Conservation (phyloP, 2,888 invertebrate species). For the Allygus modestus region DNA sequence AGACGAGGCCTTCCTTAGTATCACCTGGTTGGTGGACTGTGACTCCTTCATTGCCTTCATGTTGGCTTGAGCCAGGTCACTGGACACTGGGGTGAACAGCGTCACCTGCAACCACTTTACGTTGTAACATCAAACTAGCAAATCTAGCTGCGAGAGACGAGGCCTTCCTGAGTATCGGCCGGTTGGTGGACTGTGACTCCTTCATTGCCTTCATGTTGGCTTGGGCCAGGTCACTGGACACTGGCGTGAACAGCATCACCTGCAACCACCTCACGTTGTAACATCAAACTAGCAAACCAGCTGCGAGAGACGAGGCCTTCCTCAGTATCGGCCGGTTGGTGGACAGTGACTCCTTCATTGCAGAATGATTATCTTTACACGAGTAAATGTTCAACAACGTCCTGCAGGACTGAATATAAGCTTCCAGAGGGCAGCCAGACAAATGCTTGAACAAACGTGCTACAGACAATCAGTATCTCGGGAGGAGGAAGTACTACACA, state of each 20-base stretch:
- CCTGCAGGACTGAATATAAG: too few relatives aligned
- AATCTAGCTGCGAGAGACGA: slow-evolving; percentile 92
- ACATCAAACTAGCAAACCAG: slow-evolving; percentile 72
- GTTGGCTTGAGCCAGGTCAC: slow-evolving; percentile 96
- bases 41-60: slow-evolving; percentile 95
- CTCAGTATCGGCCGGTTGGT: slow-evolving; percentile 90
- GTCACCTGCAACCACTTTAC: slow-evolving; percentile 83
- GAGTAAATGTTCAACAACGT: too few relatives aligned
- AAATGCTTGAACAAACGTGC: too few relatives aligned
- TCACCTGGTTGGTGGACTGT: slow-evolving; percentile 88
- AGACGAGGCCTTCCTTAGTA: slow-evolving; percentile 93
- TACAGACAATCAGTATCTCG: too few relatives aligned
- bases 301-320: slow-evolving; percentile 94
- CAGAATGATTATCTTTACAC: too few relatives aligned
- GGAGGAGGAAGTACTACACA: too few relatives aligned
- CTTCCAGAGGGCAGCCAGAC: too few relatives aligned
- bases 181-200: slow-evolving; percentile 88
- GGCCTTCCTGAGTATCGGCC: slow-evolving; percentile 92
- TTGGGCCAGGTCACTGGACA: slow-evolving; percentile 96
- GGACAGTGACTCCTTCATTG: slow-evolving; percentile 91
- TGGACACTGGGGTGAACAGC: slow-evolving; percentile 95
- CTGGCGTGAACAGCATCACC: slow-evolving; percentile 94
- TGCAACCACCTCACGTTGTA: too few relatives aligned
- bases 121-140: not conserved
- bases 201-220: slow-evolving; percentile 96